Percentiles rank a stretch among this genome's conserved stretches.
phyloP scores from a whole-genome alignment of 2,888 invertebrate genomes.

The Synanthedon andrenaeformis region DNA sequence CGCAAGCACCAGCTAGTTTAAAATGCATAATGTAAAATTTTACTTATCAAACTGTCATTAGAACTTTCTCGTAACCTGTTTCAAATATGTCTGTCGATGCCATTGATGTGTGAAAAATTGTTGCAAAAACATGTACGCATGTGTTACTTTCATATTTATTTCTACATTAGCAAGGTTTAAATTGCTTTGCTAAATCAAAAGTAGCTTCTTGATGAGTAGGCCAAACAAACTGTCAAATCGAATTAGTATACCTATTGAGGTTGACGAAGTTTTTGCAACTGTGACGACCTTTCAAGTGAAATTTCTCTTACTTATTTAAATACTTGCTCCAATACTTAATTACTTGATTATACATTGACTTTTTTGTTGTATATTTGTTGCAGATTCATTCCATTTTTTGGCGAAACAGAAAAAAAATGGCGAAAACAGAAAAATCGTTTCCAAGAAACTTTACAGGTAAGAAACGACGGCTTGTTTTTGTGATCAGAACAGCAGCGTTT shows the following conservation, averaged over 20 bases:
- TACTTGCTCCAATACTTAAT: neutral
- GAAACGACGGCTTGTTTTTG: conserved; percentile 3
- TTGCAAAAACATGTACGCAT: neutral
- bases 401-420: conserved; percentile 31
- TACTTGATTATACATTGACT: neutral
- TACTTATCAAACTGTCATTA: conserved; percentile 1
- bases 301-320: too few species aligned
- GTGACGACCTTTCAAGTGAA: neutral
- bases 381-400: conserved; percentile 45
- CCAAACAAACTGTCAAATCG: conserved; percentile 15
- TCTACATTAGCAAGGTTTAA: neutral
- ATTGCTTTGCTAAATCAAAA: neutral
- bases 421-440: conserved; percentile 64
- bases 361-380: conserved; percentile 17
- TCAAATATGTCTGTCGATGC: conserved; percentile 8
- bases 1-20: too few species aligned
- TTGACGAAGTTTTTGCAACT: conserved; percentile 14
- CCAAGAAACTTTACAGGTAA: conserved; percentile 65
- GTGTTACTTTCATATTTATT: neutral
- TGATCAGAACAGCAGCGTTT: too few species aligned
- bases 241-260: conserved; percentile 19
- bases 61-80: conserved; percentile 22
- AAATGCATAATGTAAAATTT: too few species aligned
- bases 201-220: conserved; percentile 10
- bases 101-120: conserved; percentile 17